These are phyloP conservation scores for Ashinkailepas kermadecensis DNA, from an alignment of 2,888 invertebrate genomes.

Conservation along the genomic window DNA sequence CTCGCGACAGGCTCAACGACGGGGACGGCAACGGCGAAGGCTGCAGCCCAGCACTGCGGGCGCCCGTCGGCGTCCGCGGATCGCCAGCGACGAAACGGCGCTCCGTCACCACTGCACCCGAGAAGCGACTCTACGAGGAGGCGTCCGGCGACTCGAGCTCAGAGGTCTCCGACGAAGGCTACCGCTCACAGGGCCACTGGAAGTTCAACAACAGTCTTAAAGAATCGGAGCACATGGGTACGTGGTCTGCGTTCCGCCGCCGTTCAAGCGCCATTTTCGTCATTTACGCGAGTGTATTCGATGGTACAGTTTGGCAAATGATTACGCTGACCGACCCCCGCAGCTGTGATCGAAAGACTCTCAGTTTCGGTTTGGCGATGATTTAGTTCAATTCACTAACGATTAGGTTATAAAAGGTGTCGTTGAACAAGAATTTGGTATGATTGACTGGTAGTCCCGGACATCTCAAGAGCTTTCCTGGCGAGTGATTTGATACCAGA, in stretches of 20 bases:
- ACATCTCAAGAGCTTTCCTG: too few relatives aligned
- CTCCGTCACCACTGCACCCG: constrained; percentile 35
- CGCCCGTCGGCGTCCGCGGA: neutral
- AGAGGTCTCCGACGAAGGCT: constrained; percentile 40
- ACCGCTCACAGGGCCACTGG: constrained; percentile 35
- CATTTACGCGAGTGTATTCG: too few relatives aligned
- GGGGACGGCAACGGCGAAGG: neutral
- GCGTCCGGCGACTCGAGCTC: constrained; percentile 39
- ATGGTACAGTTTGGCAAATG: too few relatives aligned
- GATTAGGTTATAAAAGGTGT: too few relatives aligned
- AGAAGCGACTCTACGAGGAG: constrained; percentile 33
- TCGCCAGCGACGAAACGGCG: constrained; percentile 33
- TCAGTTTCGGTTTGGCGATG: too few relatives aligned
- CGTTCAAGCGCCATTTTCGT: too few relatives aligned
- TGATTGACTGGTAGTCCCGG: too few relatives aligned
- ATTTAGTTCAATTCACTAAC: too few relatives aligned
- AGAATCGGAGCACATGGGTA: neutral
- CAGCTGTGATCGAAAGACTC: too few relatives aligned
- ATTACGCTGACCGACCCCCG: too few relatives aligned
- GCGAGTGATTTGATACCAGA: too few relatives aligned
- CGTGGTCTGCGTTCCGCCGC: neutral
- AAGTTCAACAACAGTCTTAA: neutral
- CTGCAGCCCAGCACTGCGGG: neutral
- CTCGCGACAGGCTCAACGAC: neutral
- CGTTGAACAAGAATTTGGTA: too few relatives aligned